Evolutionary conservation across 2,113 vertebrate species (phyloP), one percentile per base, ranked within the genome.

Genomic region (Gobio gobio): DNA sequence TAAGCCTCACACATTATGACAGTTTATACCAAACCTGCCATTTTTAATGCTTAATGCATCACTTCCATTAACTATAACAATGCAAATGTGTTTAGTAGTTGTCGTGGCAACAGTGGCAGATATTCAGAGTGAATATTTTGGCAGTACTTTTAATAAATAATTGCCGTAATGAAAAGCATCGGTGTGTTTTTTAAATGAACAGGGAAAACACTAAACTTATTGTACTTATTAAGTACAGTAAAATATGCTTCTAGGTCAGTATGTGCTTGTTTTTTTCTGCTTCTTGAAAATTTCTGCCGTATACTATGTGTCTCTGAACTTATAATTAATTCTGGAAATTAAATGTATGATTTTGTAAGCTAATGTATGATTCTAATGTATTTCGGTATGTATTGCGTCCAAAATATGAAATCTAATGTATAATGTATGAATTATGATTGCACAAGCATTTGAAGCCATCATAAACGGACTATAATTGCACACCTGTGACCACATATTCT

Each of bases 171-270:
- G 40, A 47, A 80, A 70, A 10, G 10, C 47, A 54, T 22, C 6
- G 18, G 64, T 82, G 26, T 10, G 10, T 72, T 56, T 82, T 51
- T 51, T 1, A 82, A 79, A 29, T 70, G 24, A 29, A 43, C 20
- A 59, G 16, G 80, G 36, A 78, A 70, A 63, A 64, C 3, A 18
- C 36, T 29, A 59, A 79, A 79, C 13, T 54, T 29, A 29, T 29
- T 29, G 29, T 29, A 29, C 29, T 79, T 54, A 74, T 43, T 49
- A 18, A 16, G 64, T 72, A 12, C 26, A 33, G 22, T 51, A 45
- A 84, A 75, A 80, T 43, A 81, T 81, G 68, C 24, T 73, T 87
- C 70, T 63, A 74, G 54, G 43, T 72, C 66, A 74, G 16, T n/a
- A 61, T 75, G 82, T 73, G 73, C 29, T 84, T 16, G 49, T 14